These are phyloP conservation scores for Thumatha senex DNA, from an alignment of 2,888 invertebrate genomes.

Conservation along the genomic window DNA sequence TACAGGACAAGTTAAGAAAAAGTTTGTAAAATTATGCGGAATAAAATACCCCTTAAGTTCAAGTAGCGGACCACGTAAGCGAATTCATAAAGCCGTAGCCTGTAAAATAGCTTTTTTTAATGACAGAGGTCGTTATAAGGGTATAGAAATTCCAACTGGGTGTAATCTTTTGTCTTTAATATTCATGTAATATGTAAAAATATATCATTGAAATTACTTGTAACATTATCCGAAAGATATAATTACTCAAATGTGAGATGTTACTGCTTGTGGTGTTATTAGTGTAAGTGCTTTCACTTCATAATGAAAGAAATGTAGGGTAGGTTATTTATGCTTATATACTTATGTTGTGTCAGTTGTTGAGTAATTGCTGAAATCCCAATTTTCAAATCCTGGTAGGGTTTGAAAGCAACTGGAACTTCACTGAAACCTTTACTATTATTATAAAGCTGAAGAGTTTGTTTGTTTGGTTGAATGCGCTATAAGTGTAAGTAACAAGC, in stretches of 20 bases:
- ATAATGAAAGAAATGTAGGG: neutral
- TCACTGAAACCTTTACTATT: too few relatives aligned
- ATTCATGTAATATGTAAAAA: constrained; percentile 1
- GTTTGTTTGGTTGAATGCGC: too few relatives aligned
- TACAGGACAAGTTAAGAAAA: too few relatives aligned
- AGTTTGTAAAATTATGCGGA: too few relatives aligned
- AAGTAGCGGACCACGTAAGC: neutral
- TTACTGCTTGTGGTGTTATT: constrained; percentile 10
- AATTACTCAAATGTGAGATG: constrained; percentile 17
- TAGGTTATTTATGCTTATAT: neutral
- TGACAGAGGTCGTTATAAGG: constrained; percentile 46
- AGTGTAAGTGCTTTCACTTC: constrained; percentile 18
- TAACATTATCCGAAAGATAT: constrained; percentile 12
- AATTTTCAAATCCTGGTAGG: too few relatives aligned
- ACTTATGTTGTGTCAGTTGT: too few relatives aligned
- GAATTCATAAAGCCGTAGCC: constrained; percentile 30
- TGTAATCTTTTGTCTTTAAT: neutral
- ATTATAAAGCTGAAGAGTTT: too few relatives aligned
- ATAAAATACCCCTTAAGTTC: neutral
- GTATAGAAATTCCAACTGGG: constrained; percentile 29
- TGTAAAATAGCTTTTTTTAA: constrained; percentile 43
- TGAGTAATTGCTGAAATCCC: too few relatives aligned
- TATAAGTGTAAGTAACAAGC: too few relatives aligned
- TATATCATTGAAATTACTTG: constrained; percentile 12
- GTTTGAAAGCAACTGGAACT: too few relatives aligned